Evolutionary conservation across 2,888 invertebrate species (phyloP).

Genomic region (Microplitis manilae): DNA sequence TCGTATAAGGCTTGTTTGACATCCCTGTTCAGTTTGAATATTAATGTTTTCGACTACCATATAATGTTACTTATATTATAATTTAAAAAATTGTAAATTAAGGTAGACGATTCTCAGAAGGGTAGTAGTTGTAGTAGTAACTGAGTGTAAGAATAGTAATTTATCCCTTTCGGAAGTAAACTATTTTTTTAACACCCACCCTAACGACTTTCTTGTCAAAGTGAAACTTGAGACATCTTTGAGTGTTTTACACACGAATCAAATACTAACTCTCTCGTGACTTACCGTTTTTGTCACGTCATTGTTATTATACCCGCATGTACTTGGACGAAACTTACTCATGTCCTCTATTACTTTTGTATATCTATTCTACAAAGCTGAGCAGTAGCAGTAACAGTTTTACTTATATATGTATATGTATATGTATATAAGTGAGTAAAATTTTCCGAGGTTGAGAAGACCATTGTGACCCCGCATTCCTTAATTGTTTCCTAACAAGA

Average conservation of each 20-base stretch:
- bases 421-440: slow-evolving; percentile 12
- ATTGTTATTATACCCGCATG: slow-evolving; percentile 26
- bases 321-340: neutral
- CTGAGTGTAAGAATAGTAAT: neutral
- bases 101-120: slow-evolving; percentile 4
- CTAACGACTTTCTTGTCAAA: neutral
- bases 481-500: slow-evolving; percentile 69
- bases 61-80: slow-evolving; percentile 30
- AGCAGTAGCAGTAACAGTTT: neutral
- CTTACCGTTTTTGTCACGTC: slow-evolving; percentile 5
- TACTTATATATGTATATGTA: neutral
- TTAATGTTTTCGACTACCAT: slow-evolving; percentile 42
- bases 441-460: slow-evolving; percentile 31
- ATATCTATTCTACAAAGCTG: slow-evolving; percentile 2
- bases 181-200: slow-evolving; percentile 18
- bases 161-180: neutral
- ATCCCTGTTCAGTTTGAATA: slow-evolving; percentile 40
- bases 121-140: neutral
- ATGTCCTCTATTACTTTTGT: neutral
- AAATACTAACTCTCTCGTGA: neutral
- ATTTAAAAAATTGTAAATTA: slow-evolving; percentile 39
- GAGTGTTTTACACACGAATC: neutral
- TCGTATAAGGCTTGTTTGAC: slow-evolving; percentile 35
- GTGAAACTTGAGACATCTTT: slow-evolving; percentile 12
- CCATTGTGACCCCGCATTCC: slow-evolving; percentile 63